phyloP scores from a whole-genome alignment of 2,888 invertebrate species.

The Acholoe squamosa region DNA sequence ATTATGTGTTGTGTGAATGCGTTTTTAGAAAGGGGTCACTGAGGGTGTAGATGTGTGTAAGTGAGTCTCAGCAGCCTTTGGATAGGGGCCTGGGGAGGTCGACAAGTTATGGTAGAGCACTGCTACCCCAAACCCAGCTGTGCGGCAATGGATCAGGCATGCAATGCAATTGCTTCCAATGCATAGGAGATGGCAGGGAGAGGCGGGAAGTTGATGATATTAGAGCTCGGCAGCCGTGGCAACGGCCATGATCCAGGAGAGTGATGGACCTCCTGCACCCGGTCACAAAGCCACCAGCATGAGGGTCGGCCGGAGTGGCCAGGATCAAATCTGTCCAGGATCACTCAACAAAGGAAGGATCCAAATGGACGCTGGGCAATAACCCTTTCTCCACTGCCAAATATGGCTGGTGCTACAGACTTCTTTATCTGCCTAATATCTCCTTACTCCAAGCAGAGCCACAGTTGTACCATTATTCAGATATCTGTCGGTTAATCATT shows the following conservation, averaged over 20 bases:
- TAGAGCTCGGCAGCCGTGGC: constrained; percentile 2
- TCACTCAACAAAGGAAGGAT: constrained; percentile 46
- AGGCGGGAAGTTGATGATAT: constrained; percentile 37
- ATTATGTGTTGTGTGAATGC: no score
- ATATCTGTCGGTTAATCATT: no score
- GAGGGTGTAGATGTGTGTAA: not conserved
- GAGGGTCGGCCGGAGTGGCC: not conserved
- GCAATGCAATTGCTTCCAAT: not conserved
- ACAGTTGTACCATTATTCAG: no score
- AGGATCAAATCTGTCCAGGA: constrained; percentile 41
- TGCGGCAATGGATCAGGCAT: not conserved
- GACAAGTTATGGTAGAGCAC: not conserved
- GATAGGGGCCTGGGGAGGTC: not conserved
- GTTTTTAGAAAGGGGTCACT: no score
- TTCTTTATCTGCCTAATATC: no score
- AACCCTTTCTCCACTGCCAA: not conserved
- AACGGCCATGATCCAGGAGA: constrained; percentile 23
- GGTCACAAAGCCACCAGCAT: constrained; percentile 11
- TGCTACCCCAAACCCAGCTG: not conserved
- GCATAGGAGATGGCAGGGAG: constrained; percentile 24
- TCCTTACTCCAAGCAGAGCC: no score
- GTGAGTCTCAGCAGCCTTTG: not conserved
- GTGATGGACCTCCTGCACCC: constrained; percentile 13
- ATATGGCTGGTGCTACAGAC: no score
- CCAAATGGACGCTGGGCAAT: constrained; percentile 33